These are phyloP conservation scores for Liparis tanakae DNA, from an alignment of 2,797 vertebrate genomes.

Conservation along the genomic window DNA sequence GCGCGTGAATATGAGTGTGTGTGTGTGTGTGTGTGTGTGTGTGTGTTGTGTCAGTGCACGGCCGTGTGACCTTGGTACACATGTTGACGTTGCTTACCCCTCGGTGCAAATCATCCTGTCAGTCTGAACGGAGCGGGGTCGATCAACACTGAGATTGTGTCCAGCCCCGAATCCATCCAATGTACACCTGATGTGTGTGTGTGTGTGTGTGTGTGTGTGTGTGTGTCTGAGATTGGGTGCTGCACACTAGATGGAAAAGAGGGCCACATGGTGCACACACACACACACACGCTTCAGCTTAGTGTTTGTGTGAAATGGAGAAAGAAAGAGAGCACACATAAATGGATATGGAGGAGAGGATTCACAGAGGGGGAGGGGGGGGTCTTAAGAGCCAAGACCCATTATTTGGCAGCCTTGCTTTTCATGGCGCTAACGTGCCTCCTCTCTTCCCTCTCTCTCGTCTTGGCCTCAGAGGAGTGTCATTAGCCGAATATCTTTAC, in stretches of 20 bases:
- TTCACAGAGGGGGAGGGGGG: not conserved
- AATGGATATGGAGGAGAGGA: conserved; percentile 11
- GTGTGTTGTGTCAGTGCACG: not conserved
- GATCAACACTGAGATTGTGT: conserved; percentile 8
- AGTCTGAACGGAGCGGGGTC: conserved; percentile 9
- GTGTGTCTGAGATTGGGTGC: not conserved
- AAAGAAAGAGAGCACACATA: conserved; percentile 3
- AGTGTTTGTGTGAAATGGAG: conserved; percentile 30
- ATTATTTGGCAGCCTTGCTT: conserved; percentile 34
- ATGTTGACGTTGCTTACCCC: conserved; percentile 19
- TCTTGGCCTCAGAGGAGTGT: not conserved
- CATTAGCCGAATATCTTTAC: no score
- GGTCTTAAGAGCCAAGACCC: not conserved
- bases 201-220: not conserved
- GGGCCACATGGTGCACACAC: not conserved
- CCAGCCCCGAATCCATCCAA: conserved; percentile 19
- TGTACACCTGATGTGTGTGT: conserved; percentile 1
- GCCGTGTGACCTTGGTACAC: conserved; percentile 33
- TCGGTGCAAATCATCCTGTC: conserved; percentile 43
- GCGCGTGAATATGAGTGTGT: conserved; percentile 1
- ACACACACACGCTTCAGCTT: not conserved
- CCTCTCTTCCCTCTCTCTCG: not conserved
- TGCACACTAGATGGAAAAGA: conserved; percentile 8
- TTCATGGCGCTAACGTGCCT: not conserved
- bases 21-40: conserved; percentile 5